A percentile compares a stretch with the other conserved stretches of the same genome.
Conservation (phyloP, 2,888 invertebrate genomes). For the Mayetiola destructor region DNA sequence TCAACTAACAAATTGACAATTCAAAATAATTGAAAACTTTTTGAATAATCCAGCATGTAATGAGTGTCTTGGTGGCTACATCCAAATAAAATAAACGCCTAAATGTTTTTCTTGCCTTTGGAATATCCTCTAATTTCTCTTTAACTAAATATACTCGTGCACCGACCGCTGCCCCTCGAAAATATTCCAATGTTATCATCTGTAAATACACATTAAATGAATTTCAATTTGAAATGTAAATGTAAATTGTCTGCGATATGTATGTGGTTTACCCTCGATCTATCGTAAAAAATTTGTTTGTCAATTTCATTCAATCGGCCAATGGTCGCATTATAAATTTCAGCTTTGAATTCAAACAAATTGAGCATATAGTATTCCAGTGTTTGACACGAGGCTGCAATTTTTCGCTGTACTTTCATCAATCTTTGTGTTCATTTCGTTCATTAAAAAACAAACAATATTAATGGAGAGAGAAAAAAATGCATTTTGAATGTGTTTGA, state of each 20-base stretch:
- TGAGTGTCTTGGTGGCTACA: neutral
- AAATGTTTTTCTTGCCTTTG: neutral
- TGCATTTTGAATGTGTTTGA: no score
- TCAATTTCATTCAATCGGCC: neutral
- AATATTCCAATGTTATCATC: neutral
- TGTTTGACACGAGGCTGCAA: neutral
- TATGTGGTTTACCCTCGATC: neutral
- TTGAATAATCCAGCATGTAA: neutral
- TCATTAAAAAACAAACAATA: no score
- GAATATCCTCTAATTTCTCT: neutral
- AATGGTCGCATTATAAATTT: neutral
- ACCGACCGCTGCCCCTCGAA: neutral
- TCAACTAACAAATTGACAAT: neutral
- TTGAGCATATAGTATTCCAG: neutral
- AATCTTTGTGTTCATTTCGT: neutral
- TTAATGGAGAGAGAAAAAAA: no score
- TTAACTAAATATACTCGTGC: neutral
- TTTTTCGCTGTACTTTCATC: neutral
- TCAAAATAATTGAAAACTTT: neutral
- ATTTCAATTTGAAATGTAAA: neutral
- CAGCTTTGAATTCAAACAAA: neutral
- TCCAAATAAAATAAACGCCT: neutral
- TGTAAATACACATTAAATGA: no score
- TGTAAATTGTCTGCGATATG: neutral
- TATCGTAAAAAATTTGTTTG: neutral